Conservation (phyloP, 1,140 invertebrate species). For the Trichonephila inaurata region DNA sequence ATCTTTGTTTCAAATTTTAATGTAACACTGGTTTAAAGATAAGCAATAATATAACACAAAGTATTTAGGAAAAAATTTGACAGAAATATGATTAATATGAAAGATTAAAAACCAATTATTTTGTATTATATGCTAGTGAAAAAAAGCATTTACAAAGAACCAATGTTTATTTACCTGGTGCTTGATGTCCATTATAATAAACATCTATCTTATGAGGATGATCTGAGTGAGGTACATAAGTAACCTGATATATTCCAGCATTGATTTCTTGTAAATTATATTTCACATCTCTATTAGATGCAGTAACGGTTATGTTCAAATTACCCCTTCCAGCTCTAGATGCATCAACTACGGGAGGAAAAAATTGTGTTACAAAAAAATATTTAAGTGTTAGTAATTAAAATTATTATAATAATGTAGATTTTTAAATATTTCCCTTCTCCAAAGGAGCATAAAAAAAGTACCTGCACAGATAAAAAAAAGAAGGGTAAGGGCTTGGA, state of each 20-base stretch:
- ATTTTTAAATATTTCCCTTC: no score
- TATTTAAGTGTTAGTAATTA: not conserved
- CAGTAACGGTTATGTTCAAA: constrained; percentile 88
- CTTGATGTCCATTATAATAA: constrained; percentile 86
- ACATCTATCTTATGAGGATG: constrained; percentile 91
- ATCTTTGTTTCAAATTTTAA: no score
- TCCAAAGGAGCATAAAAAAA: not conserved
- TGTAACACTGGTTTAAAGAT: no score
- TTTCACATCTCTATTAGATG: constrained; percentile 89
- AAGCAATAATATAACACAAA: no score
- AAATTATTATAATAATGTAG: not conserved
- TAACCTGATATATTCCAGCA: constrained; percentile 84
- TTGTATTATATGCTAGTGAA: no score
- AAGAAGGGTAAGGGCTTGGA: no score
- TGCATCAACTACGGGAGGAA: constrained; percentile 84
- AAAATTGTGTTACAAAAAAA: not conserved
- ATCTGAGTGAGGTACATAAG: constrained; percentile 90
- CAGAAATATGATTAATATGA: no score
- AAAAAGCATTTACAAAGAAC: no score
- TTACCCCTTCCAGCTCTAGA: constrained; percentile 90
- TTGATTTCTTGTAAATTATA: constrained; percentile 85
- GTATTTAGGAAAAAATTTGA: no score
- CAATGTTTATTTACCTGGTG: constrained; percentile 79
- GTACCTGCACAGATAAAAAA: not conserved
- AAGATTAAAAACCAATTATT: no score